phyloP scores from a whole-genome alignment of 2,888 invertebrate genomes.

The Xestia xanthographa region DNA sequence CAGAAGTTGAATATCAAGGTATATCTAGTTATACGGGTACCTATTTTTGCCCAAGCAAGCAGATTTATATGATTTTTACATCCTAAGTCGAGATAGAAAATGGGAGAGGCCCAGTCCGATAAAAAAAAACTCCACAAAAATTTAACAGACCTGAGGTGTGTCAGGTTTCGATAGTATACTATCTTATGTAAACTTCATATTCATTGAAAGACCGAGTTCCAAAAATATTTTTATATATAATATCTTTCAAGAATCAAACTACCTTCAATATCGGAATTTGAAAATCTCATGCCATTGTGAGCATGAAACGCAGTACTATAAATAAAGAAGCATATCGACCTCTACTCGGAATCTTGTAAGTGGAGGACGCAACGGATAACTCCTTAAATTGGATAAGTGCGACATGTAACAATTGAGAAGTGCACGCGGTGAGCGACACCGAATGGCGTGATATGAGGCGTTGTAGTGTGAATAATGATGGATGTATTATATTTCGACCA shows the following conservation, averaged over 20 bases:
- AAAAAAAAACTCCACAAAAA: not conserved
- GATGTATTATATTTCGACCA: not conserved
- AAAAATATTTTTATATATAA: not conserved
- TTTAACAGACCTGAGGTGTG: not conserved
- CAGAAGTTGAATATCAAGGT: not conserved
- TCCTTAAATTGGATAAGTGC: slow-evolving; percentile 63
- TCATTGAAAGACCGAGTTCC: not conserved
- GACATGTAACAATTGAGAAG: slow-evolving; percentile 42
- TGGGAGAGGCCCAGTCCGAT: not conserved
- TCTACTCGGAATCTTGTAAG: slow-evolving; percentile 34
- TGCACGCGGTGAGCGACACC: slow-evolving; percentile 24
- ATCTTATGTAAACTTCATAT: not conserved
- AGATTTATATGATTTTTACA: not conserved
- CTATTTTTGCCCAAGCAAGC: too few relatives aligned
- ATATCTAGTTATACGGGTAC: not conserved
- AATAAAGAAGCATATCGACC: slow-evolving; percentile 37
- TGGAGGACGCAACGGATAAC: slow-evolving; percentile 24
- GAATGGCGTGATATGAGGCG: slow-evolving; percentile 22
- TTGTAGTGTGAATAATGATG: not conserved
- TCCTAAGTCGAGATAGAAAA: not conserved
- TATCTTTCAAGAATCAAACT: not conserved
- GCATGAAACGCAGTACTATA: not conserved
- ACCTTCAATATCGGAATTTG: too few relatives aligned
- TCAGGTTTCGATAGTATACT: not conserved
- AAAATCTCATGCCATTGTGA: not conserved